These are phyloP conservation scores for Oryctes rhinoceros DNA, from an alignment of 1,140 invertebrate genomes.

Conservation along the genomic window DNA sequence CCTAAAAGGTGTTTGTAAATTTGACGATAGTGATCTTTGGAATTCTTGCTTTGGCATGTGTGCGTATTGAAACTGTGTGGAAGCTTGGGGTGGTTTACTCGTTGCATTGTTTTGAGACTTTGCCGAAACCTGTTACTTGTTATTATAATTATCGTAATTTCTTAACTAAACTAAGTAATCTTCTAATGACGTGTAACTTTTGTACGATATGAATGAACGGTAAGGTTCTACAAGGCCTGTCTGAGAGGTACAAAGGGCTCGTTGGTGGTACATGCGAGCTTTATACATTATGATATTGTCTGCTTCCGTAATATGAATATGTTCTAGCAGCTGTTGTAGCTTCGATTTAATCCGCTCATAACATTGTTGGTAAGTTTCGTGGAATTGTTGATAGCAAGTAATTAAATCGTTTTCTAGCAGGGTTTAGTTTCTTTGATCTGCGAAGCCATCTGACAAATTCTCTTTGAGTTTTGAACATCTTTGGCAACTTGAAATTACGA, in stretches of 20 bases:
- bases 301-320: not conserved
- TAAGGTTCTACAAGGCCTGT: slow-evolving; percentile 35
- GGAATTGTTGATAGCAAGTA: slow-evolving; percentile 37
- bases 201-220: slow-evolving; percentile 25
- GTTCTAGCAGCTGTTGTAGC: not conserved
- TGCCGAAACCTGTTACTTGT: no score
- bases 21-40: no score
- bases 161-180: no score
- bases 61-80: no score
- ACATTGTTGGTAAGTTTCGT: not conserved
- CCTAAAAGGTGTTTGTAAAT: no score
- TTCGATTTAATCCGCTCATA: not conserved
- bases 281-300: not conserved
- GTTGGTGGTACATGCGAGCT: not conserved
- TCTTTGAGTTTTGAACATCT: not conserved
- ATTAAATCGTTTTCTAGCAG: slow-evolving; percentile 38
- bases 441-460: not conserved
- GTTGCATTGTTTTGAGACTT: no score
- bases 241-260: not conserved
- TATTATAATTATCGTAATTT: no score
- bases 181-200: no score
- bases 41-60: no score
- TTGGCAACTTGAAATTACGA: not conserved
- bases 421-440: slow-evolving; percentile 25
- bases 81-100: no score